These are phyloP conservation scores for Willisornis vidua DNA, from an alignment of 2,113 vertebrate genomes.

Conservation along the genomic window DNA sequence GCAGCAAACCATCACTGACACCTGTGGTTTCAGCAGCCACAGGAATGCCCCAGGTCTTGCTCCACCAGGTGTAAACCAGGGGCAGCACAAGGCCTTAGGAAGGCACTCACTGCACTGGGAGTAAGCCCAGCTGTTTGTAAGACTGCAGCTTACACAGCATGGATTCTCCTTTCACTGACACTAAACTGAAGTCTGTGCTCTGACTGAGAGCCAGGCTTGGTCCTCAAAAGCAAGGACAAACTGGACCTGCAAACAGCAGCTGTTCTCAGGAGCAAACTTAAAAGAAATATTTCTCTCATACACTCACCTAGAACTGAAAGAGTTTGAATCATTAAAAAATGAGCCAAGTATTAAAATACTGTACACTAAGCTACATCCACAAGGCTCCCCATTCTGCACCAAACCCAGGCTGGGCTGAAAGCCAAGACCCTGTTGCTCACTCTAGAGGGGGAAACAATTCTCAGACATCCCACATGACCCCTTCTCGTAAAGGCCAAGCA, in stretches of 20 bases:
- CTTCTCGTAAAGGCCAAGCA: neutral
- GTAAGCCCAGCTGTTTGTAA: neutral
- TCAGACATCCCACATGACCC: rapidly evolving
- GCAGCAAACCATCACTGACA: neutral
- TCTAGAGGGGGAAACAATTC: neutral
- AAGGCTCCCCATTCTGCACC: neutral
- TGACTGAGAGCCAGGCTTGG: neutral
- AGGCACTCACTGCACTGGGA: neutral
- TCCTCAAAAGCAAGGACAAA: neutral
- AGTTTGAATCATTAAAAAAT: neutral
- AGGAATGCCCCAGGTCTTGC: neutral
- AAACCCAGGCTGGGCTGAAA: neutral
- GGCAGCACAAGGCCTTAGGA: neutral
- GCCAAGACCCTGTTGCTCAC: neutral
- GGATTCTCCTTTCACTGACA: neutral
- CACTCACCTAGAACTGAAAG: neutral
- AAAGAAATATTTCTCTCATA: neutral
- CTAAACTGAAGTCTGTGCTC: neutral
- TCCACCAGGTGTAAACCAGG: neutral
- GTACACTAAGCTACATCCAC: rapidly evolving
- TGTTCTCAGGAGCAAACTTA: neutral
- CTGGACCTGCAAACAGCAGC: neutral
- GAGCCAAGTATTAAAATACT: neutral
- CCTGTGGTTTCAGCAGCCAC: neutral
- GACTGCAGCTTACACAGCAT: neutral